These are phyloP conservation scores for Eueides isabella DNA, from an alignment of 1,140 invertebrate genomes.

Conservation along the genomic window DNA sequence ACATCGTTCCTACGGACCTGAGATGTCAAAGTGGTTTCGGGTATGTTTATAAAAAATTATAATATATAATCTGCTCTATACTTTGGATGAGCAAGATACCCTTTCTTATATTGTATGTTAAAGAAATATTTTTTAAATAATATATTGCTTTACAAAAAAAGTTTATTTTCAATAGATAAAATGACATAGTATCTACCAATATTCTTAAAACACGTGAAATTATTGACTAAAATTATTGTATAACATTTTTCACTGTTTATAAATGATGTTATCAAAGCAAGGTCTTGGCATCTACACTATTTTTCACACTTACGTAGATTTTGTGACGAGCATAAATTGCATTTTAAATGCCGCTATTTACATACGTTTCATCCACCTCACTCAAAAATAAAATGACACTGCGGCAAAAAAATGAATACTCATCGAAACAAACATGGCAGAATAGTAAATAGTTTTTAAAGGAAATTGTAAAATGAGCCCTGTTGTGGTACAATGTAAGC, in stretches of 20 bases:
- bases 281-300: conserved; percentile 2
- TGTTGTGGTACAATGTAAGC: no score
- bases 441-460: no score
- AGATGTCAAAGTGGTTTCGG: conserved; percentile 67
- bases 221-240: conserved; percentile 2
- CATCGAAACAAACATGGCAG: background rate
- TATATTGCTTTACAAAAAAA: no score
- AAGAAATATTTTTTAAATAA: no score
- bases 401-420: background rate
- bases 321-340: conserved; percentile 4
- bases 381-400: background rate
- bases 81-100: background rate
- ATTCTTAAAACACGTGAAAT: background rate
- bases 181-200: background rate
- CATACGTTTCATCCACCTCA: background rate
- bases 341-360: background rate
- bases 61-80: background rate
- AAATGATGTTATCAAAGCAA: conserved; percentile 8
- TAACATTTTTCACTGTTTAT: conserved; percentile 3
- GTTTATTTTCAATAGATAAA: background rate
- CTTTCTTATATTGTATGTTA: no score
- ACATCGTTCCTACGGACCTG: conserved; percentile 36
- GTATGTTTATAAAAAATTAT: conserved; percentile 53
- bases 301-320: conserved; percentile 16
- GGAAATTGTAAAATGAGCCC: no score